Evolutionary conservation across 2,113 vertebrate genomes (phyloP), one percentile per base, ranked within the genome.

Genomic region (Sardina pilchardus): DNA sequence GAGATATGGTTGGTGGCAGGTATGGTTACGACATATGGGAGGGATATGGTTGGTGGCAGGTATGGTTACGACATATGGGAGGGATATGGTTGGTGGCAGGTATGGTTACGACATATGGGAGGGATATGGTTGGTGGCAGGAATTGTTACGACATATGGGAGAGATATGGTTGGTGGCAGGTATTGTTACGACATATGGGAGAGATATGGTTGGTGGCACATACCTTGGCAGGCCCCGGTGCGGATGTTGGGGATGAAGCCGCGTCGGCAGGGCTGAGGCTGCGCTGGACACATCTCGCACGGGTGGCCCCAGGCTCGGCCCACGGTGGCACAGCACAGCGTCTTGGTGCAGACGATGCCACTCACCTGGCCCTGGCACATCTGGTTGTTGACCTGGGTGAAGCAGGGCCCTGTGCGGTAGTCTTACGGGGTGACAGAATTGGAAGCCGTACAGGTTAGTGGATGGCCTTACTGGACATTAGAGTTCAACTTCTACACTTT

Each of bases 171-270:
- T n/a, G n/a, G n/a, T n/a, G n/a, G n/a, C n/a, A 53, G 2, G 16
- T 53, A 14, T 12, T 47, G 17, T 53, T 53, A 1, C n/a, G 12
- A 34, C n/a, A 71, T 26, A 30, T 71, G 63, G 26, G n/a, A 10
- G 14, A 17, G 50, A 42, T 42, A 42, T 4, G 17, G 50, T 53
- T 17, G 17, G 48, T 53, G 50, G 16, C 63, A 71, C 63, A 0
- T 81, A 96, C 96, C 96, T 93, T 96, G 95, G 90, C 95, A 96
- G 45, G 94, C 94, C 39, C 95, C 96, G 1, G 94, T 96, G 82
- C 92, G 95, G 86, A 94, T 93, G 21, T 95, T 96, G 6, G 96
- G 94, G 53, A 95, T 92, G 89, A 96, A 96, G 59, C 96, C 96
- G 17, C 94, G 93, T 30, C 94, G 93, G 84, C 95, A 96, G 0